A percentile compares a stretch with the other conserved stretches of the same genome.
Evolutionary conservation across 2,888 invertebrate species (phyloP).

Genomic region (Acronicta aceris): DNA sequence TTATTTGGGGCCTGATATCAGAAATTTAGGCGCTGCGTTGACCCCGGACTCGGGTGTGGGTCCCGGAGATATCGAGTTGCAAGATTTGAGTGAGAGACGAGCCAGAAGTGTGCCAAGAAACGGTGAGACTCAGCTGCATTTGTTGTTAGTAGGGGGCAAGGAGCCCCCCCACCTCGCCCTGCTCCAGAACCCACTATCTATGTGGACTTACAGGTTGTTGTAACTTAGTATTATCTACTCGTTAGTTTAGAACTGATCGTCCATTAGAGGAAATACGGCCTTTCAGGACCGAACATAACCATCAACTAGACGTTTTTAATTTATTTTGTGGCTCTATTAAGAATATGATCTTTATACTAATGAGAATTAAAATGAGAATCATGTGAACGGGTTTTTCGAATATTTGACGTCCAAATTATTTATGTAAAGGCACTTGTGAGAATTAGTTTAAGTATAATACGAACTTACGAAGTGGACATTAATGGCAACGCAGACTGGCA

Average conservation of each 20-base stretch:
- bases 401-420: constrained; percentile 60
- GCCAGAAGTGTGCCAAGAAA: constrained; percentile 69
- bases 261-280: constrained; percentile 56
- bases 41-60: constrained; percentile 91
- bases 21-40: constrained; percentile 91
- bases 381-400: constrained; percentile 51
- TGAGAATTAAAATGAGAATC: constrained; percentile 35
- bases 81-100: constrained; percentile 69
- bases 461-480: constrained; percentile 21
- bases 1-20: constrained; percentile 92
- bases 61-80: constrained; percentile 82
- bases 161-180: constrained; percentile 94
- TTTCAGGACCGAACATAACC: constrained; percentile 35
- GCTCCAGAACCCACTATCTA: constrained; percentile 93
- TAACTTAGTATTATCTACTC: constrained; percentile 50
- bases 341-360: constrained; percentile 35
- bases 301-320: constrained; percentile 43
- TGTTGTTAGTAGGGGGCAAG: constrained; percentile 92
- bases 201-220: constrained; percentile 93
- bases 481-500: constrained; percentile 20
- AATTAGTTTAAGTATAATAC: constrained; percentile 46
- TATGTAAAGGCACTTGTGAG: constrained; percentile 50
- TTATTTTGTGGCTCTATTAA: constrained; percentile 45
- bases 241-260: constrained; percentile 50
- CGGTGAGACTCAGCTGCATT: constrained; percentile 65